A percentile compares a stretch with the other conserved stretches of the same genome.
Evolutionary conservation across 1,140 invertebrate species (phyloP).

Genomic region (Psix sp.): DNA sequence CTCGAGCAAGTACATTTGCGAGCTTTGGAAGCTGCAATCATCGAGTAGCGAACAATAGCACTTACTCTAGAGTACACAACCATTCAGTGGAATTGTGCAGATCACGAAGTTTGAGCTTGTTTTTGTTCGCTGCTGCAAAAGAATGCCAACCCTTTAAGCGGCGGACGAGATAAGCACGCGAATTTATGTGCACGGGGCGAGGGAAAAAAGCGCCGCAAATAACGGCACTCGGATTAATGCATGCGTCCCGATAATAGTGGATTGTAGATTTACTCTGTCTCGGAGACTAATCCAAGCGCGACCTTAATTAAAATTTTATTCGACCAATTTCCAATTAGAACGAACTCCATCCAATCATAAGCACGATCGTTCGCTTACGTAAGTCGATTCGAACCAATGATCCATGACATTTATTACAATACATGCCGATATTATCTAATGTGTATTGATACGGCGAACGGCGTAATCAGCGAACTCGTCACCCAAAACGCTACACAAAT

Average conservation of each 20-base stretch:
- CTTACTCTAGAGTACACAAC: too few species aligned
- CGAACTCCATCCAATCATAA: conserved; percentile 49
- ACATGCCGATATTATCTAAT: conserved; percentile 33
- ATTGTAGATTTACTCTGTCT: conserved; percentile 59
- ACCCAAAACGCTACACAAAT: too few species aligned
- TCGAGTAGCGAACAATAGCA: too few species aligned
- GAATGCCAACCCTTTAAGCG: conserved; percentile 27
- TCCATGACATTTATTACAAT: conserved; percentile 53
- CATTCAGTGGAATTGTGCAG: too few species aligned
- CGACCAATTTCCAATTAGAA: conserved; percentile 57
- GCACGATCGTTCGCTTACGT: conserved; percentile 54
- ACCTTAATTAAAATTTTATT: conserved; percentile 62
- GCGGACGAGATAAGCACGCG: conserved; percentile 34
- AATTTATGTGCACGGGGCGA: conserved; percentile 19
- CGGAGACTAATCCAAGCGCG: conserved; percentile 58
- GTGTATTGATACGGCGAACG: background rate
- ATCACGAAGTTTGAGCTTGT: too few species aligned
- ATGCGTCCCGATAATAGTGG: conserved; percentile 52
- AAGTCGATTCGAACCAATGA: conserved; percentile 53
- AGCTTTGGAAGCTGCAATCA: too few species aligned
- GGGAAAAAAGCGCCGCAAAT: conserved; percentile 33
- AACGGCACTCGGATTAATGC: conserved; percentile 50
- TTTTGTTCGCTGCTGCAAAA: too few species aligned
- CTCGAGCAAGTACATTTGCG: too few species aligned
- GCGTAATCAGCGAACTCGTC: conserved; percentile 9